Base-by-base conservation (phyloP, 1,140 invertebrate genomes). In the Drosophila yakuba region DNA sequence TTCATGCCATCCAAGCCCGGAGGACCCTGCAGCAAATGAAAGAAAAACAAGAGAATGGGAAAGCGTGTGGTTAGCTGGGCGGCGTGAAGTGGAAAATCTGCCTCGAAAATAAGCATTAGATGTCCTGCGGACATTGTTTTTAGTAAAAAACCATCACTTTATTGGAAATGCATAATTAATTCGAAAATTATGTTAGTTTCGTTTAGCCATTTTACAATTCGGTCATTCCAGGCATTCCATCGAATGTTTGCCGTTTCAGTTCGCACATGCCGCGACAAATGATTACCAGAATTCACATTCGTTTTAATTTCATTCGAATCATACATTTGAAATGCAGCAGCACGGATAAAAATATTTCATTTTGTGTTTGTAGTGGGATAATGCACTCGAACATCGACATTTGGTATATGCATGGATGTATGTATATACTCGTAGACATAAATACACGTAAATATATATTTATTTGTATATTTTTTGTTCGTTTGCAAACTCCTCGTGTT, bases 1-100 rank as follows among this genome's bases (percentile, higher is more conserved):
- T 96, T 96, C 94, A 95, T 95, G 91, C 95, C 95, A 93, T 96
- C 95, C 78, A 96, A 93, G 68, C 95, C 95, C 45, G 95, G 94
- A 36, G 95, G 95, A 71, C 95, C 95, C 95, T 96, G 93, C 89
- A 74, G 68, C 71, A 47, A 67, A 62, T 67, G 56, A 14, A 74
- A 93, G 60, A 80, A 15, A 71, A 62, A 68, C 57, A 52, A 63
- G 62, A 72, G 50, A 71, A 25, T 39, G 48, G 54, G 55, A 38
- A 63, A 66, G 67, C 74, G 60, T 50, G 50, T 60, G 55, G 71
- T 82, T 78, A 81, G 80, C 63, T 47, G 57, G 54, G 58, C 50
- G 41, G 58, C 43, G 23, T 23, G n/a, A 67, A 45, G 32, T 23
- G 20, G 28, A 43, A 48, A 52, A 28, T 10, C 47, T 43, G 54